Base-by-base conservation (phyloP, 2,888 invertebrate genomes). In the Drosophila formosana region DNA sequence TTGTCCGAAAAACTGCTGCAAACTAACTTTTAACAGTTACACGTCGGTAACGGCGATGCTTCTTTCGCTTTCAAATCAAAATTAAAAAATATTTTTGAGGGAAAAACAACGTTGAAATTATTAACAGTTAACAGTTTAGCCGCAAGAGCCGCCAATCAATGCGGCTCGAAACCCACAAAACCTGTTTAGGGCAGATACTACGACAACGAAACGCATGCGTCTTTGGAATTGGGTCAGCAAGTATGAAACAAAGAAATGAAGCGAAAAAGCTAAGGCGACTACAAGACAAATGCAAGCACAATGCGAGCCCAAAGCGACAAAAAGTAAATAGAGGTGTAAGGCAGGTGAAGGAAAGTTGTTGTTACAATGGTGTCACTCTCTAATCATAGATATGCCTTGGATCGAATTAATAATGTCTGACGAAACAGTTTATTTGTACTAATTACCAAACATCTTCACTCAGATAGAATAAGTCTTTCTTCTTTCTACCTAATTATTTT, bases 221-320 rank as follows among this genome's bases (percentile, higher is more conserved):
- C 84, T 82, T 70, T 75, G 76, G 79, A 87, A 87, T 87, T 87
- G 75, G 86, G 86, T 87, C 86, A 88, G 77, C 88, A 88, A 83
- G 86, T 84, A 80, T 74, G 68, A 82, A 70, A 53, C 66, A 66
- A 80, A 72, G 75, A 75, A 73, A 76, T 66, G 67, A 75, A 70
- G 68, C 72, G 53, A 77, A 80, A 71, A 72, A 71, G 56, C 70
- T 75, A 75, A 72, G 81, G 71, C 68, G 39, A 41, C 71, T 66
- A 58, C 66, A 69, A 78, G 66, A 64, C 68, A 65, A 74, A 58
- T 66, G 55, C 62, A 72, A 51, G 57, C 70, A 66, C 73, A 57
- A 56, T 32, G 43, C n/a, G n/a, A 13, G 28, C 55, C 68, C 67
- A 64, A 58, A 50, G 51, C 65, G 57, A 49, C n/a, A 37, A 61